Percentiles rank a stretch among this genome's conserved stretches.
Conservation (phyloP, 1,140 invertebrate genomes). For the Bacillus rossius region DNA sequence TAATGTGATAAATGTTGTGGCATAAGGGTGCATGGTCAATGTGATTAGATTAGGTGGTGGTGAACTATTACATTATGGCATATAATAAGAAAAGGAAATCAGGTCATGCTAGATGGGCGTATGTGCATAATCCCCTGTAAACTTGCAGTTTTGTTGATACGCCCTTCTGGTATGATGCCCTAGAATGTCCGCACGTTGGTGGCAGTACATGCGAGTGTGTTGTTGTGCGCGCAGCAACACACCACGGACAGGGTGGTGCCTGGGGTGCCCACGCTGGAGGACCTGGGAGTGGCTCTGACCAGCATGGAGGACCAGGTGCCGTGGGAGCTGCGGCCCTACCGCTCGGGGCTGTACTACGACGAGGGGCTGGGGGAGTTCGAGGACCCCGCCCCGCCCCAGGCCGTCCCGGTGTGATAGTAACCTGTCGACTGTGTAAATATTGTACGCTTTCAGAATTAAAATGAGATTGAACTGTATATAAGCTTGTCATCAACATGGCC, state of each 20-base stretch:
- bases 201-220: too few relatives aligned
- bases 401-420: neutral
- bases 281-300: slow-evolving; percentile 75
- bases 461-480: neutral
- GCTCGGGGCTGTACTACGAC: slow-evolving; percentile 61
- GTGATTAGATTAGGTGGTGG: too few relatives aligned
- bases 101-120: too few relatives aligned
- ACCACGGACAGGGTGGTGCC: slow-evolving; percentile 1
- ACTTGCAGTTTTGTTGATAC: too few relatives aligned
- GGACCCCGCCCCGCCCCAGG: slow-evolving; percentile 51
- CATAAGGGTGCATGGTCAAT: too few relatives aligned
- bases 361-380: slow-evolving; percentile 70
- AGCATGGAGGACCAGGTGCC: slow-evolving; percentile 68
- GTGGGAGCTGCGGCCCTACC: slow-evolving; percentile 66
- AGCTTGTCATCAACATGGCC: neutral
- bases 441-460: neutral
- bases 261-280: slow-evolving; percentile 73
- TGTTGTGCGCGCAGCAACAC: slow-evolving; percentile 10
- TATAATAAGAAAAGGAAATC: too few relatives aligned
- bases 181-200: too few relatives aligned
- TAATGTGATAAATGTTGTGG: too few relatives aligned
- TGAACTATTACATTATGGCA: too few relatives aligned
- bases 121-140: too few relatives aligned
- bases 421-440: neutral
- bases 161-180: too few relatives aligned